These are phyloP conservation scores for Epistrophe eligans DNA, from an alignment of 2,888 invertebrate genomes.

Conservation along the genomic window DNA sequence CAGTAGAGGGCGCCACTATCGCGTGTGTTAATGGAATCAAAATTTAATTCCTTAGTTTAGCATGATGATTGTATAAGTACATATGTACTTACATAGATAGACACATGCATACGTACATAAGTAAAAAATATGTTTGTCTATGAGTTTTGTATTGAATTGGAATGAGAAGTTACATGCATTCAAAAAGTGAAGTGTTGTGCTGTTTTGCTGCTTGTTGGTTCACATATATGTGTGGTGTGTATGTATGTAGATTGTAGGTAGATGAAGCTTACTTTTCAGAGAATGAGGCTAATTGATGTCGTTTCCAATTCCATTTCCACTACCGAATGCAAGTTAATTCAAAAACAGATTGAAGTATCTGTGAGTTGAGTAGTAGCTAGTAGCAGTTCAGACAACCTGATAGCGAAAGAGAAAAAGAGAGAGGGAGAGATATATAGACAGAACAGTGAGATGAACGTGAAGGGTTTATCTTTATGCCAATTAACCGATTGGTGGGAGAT, in stretches of 20 bases:
- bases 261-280: background rate
- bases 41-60: conserved; percentile 53
- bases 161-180: background rate
- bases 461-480: conserved; percentile 50
- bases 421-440: background rate
- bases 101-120: background rate
- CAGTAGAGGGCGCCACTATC: conserved; percentile 47
- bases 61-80: conserved; percentile 7
- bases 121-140: background rate
- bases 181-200: conserved; percentile 4
- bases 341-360: conserved; percentile 50
- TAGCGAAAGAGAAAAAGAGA: background rate
- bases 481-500: conserved; percentile 52
- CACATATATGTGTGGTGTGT: background rate
- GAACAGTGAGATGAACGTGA: background rate
- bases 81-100: background rate
- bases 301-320: conserved; percentile 65
- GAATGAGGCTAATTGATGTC: conserved; percentile 70
- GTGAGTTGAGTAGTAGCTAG: background rate
- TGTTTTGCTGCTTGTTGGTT: conserved; percentile 1
- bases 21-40: conserved; percentile 71
- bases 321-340: conserved; percentile 44
- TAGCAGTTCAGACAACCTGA: background rate
- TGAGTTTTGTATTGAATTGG: background rate
- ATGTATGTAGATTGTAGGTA: no score